Evolutionary conservation across 2,888 invertebrate genomes (phyloP).

Genomic region (Lypha dubia): DNA sequence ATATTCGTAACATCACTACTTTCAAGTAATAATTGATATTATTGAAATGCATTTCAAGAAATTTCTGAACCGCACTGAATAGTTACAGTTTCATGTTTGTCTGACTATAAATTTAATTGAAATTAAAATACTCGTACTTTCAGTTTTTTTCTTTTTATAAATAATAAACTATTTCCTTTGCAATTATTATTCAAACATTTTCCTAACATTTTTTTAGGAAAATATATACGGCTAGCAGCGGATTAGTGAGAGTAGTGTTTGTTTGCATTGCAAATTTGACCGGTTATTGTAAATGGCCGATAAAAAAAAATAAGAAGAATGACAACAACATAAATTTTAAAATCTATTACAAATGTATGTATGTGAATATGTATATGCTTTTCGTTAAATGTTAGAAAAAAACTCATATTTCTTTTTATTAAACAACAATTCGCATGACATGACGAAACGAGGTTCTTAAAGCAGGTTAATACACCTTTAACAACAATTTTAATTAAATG

Average conservation of each 20-base stretch:
- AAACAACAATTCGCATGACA: conserved; percentile 57
- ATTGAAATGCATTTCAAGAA: neutral
- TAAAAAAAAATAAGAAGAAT: neutral
- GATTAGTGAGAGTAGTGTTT: conserved; percentile 48
- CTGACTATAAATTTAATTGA: neutral
- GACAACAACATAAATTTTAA: neutral
- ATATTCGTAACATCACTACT: no score
- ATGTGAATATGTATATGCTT: neutral
- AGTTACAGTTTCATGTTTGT: neutral
- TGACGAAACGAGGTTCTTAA: conserved; percentile 58
- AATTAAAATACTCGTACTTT: no score
- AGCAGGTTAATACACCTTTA: conserved; percentile 67
- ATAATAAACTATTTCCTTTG: conserved; percentile 36
- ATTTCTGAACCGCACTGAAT: no score
- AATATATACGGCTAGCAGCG: conserved; percentile 2
- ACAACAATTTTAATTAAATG: conserved; percentile 68
- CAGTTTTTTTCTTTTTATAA: conserved; percentile 25
- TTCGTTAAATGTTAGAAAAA: conserved; percentile 5
- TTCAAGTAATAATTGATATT: neutral
- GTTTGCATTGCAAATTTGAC: conserved; percentile 25
- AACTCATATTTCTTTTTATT: conserved; percentile 27
- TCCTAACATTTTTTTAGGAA: conserved; percentile 2
- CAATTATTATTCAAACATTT: conserved; percentile 33
- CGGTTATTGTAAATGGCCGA: neutral
- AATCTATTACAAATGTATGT: neutral